Conservation (phyloP, 2,797 vertebrate genomes). For the Sebastes diploproa region DNA sequence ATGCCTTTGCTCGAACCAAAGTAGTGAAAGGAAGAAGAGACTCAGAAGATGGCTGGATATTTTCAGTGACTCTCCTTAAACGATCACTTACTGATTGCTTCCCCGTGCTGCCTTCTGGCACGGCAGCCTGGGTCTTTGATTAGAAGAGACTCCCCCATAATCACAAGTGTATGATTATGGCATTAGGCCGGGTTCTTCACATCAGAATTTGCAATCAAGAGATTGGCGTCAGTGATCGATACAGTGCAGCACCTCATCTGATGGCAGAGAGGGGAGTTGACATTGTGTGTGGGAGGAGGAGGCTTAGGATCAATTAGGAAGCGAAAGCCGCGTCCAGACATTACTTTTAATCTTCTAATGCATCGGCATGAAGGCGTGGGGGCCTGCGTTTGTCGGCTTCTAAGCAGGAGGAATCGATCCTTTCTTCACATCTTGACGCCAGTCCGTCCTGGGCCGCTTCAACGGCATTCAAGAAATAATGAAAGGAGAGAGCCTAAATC, state of each 20-base stretch:
- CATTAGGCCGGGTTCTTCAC: constrained; percentile 82
- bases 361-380: constrained; percentile 67
- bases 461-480: constrained; percentile 70
- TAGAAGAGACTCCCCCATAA: constrained; percentile 77
- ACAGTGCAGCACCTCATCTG: constrained; percentile 72
- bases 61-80: constrained; percentile 63
- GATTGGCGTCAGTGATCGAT: constrained; percentile 82
- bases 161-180: constrained; percentile 85
- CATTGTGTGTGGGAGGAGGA: constrained; percentile 48
- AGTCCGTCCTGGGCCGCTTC: constrained; percentile 61
- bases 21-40: constrained; percentile 4
- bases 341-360: constrained; percentile 88
- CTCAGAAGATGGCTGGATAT: constrained; percentile 51
- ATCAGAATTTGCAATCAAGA: constrained; percentile 84
- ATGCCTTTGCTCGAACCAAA: constrained; percentile 37
- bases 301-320: constrained; percentile 81
- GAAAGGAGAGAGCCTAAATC: constrained; percentile 69
- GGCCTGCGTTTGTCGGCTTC: constrained; percentile 67
- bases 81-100: constrained; percentile 74
- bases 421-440: constrained; percentile 63
- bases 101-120: constrained; percentile 62
- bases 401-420: constrained; percentile 77
- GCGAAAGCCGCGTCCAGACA: constrained; percentile 74
- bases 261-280: constrained; percentile 46
- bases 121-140: constrained; percentile 73